Base-by-base conservation (phyloP, 2,113 vertebrate genomes). In the Condylura cristata region DNA sequence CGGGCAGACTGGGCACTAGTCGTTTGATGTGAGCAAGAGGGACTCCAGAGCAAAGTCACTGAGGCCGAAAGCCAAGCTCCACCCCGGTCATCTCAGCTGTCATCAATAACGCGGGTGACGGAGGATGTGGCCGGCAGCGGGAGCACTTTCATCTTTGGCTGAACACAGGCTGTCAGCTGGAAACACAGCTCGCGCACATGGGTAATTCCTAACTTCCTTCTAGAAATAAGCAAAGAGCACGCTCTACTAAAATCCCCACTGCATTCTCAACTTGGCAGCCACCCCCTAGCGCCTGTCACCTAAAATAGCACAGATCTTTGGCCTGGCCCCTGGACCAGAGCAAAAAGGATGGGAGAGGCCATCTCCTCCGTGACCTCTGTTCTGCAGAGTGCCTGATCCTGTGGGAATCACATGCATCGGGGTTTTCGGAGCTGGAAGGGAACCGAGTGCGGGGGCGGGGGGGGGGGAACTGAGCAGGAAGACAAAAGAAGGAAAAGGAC, bases 171-270 rank as follows among this genome's bases (percentile, higher is more conserved):
- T 87, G 83, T 95, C 95, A 95, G 94, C 95, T 97, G 94, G 85
- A 97, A 96, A 96, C 66, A 96, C 94, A 96, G 85, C 71, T 63
- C 8, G 84, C 28, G 51, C 89, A 87, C 65, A 26, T 0, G 89
- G 94, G 95, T 96, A 94, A 97, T 96, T 97, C 94, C 93, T 78
- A 60, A 94, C 93, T 97, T 97, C 96, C 96, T 89, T 71, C 81
- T 82, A 56, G 95, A 96, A 97, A 95, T 76, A 97, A 97, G 94
- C 92, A 93, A 74, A 94, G 93, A 76, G 32, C n/a, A 16, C 2
- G 0, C 75, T 46, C 76, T 76, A 41, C 89, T 87, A 95, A 93
- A 70, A 82, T 95, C 91, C 87, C 94, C 94, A 89, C 56, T 61
- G 46, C 85, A n/a, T 79, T 79, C 44, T 94, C 1, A 0, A 65